Evolutionary conservation across 2,113 vertebrate genomes (phyloP), one percentile per base, ranked within the genome.

Genomic region (Dipodomys merriami): DNA sequence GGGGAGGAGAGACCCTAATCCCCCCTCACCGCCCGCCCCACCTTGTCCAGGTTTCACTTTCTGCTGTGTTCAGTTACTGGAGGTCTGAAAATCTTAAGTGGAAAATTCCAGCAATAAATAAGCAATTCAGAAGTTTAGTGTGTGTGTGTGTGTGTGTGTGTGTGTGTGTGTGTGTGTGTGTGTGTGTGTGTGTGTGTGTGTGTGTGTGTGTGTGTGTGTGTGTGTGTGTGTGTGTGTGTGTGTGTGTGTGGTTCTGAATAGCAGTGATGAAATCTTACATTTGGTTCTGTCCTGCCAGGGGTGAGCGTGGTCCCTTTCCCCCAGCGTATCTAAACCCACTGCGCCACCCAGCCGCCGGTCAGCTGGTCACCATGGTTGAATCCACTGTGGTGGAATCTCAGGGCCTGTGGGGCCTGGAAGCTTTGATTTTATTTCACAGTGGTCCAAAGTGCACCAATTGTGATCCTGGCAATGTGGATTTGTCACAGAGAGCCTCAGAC

Each of bases 51-150:
- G 44, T 74, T 82, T 88, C 46, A 87, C 13, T 53, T 74, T 76
- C 79, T 44, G 39, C 6, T 6, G 46, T 57, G 53, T 82, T 93
- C 33, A 68, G 69, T 39, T 88, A 46, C 46, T 71, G 9, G 25
- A 87, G 46, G 22, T 46, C 62, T 65, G 72, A 83, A 88, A 76
- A 68, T 73, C 76, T 60, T 76, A 60, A 93, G 39, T 77, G 85
- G 85, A 93, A 93, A 88, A 83, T 88, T 82, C 72, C 78, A 93
- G 35, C 53, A 57, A 16, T 57, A 83, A 93, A 77, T 76, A 74
- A 83, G 44, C 62, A 76, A 9, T 77, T 29, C 16, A 23, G 57
- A 8, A 12, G 81, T 88, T 83, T n/a, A n/a, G 46, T 49, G 46
- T 49, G 46, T 49, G 46, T 49, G 46, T 49, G 49, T 49, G 49